Percentiles rank a stretch among this genome's conserved stretches.
Conservation (phyloP, 2,797 vertebrate species). For the Chaetodon trifasciatus region DNA sequence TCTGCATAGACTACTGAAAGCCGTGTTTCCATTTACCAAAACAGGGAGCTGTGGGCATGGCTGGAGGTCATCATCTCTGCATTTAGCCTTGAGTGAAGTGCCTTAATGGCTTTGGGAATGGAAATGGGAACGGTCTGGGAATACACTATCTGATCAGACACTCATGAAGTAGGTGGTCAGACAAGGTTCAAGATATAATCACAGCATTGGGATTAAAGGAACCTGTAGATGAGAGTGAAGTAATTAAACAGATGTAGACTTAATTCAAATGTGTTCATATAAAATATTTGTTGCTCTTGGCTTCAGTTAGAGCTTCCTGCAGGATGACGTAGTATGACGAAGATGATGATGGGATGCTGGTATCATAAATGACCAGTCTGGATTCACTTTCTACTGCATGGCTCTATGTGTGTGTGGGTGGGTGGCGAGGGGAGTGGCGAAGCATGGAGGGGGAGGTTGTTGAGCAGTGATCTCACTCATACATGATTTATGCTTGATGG, state of each 20-base stretch:
- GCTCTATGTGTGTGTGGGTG: conserved; percentile 50
- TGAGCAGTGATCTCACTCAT: conserved; percentile 80
- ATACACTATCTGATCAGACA: conserved; percentile 65
- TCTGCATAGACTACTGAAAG: conserved; percentile 24
- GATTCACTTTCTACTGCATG: conserved; percentile 50
- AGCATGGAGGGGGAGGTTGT: conserved; percentile 46
- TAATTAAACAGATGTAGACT: conserved; percentile 2
- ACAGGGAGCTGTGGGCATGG: conserved; percentile 36
- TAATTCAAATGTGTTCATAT: not conserved
- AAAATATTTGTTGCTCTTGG: not conserved
- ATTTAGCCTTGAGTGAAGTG: conserved; percentile 62
- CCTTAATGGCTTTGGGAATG: conserved; percentile 69
- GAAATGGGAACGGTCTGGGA: conserved; percentile 58
- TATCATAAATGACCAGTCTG: conserved; percentile 23
- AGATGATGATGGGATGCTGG: not conserved
- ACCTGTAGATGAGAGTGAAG: conserved; percentile 5
- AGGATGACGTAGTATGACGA: conserved; percentile 1
- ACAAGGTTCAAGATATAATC: conserved; percentile 26
- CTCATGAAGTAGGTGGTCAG: conserved; percentile 7
- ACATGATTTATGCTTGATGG: conserved; percentile 77
- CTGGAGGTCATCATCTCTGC: conserved; percentile 67
- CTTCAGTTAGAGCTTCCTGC: conserved; percentile 26
- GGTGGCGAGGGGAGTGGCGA: conserved; percentile 28
- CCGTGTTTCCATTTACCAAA: conserved; percentile 55
- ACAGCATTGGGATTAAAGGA: not conserved